Evolutionary conservation across 1,140 invertebrate genomes (phyloP).

Genomic region (Conus betulinus): DNA sequence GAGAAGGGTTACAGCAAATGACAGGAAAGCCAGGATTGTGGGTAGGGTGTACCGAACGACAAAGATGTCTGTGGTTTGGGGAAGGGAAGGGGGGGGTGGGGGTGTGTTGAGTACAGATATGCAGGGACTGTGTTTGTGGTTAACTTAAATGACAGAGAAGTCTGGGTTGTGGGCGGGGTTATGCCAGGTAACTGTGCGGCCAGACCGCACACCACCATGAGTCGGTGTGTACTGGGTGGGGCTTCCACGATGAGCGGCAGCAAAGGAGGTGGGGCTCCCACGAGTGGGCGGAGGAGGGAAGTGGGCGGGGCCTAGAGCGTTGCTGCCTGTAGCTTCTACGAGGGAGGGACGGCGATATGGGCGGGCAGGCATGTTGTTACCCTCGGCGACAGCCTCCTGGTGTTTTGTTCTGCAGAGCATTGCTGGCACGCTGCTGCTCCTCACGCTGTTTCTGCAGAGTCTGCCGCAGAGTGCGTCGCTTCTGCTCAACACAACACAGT

Average conservation of each 20-base stretch:
- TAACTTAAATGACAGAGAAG: slow-evolving; percentile 27
- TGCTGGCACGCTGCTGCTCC: slow-evolving; percentile 44
- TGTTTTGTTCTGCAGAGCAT: slow-evolving; percentile 42
- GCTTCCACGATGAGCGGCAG: slow-evolving; percentile 10
- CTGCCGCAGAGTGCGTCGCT: slow-evolving; percentile 67
- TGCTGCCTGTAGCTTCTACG: slow-evolving; percentile 55
- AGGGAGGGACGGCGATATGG: slow-evolving; percentile 50
- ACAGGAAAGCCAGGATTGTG: too few species aligned
- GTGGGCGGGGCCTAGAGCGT: slow-evolving; percentile 33
- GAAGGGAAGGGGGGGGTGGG: too few species aligned
- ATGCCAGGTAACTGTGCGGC: slow-evolving; percentile 52
- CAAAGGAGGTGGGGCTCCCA: slow-evolving; percentile 30
- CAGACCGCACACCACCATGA: slow-evolving; percentile 34
- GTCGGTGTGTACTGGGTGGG: slow-evolving; percentile 25
- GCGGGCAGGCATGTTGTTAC: slow-evolving; percentile 46
- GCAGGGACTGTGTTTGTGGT: not conserved
- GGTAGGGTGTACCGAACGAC: too few species aligned
- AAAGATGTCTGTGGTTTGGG: too few species aligned
- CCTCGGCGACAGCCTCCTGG: slow-evolving; percentile 38
- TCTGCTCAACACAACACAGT: slow-evolving; percentile 47
- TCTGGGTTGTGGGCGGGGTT: slow-evolving; percentile 50
- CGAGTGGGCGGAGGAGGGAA: slow-evolving; percentile 32
- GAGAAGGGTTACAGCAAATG: too few species aligned
- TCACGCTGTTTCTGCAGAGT: slow-evolving; percentile 69
- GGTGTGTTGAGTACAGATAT: not conserved